phyloP scores from a whole-genome alignment of 2,797 vertebrate genomes.

The Heliangelus exortis region DNA sequence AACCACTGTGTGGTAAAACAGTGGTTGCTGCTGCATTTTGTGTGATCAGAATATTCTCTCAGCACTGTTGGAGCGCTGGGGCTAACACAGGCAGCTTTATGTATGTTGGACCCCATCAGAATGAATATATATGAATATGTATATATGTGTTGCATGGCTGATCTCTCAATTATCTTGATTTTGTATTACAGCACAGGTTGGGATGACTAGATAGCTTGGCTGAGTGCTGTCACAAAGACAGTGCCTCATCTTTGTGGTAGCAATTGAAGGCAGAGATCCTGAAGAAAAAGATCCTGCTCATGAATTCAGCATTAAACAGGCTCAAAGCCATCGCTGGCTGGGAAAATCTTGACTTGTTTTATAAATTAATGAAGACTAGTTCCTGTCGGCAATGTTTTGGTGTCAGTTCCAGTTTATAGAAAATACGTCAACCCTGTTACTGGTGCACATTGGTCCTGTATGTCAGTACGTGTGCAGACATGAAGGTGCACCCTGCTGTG shows the following conservation, averaged over 20 bases:
- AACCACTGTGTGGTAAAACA: not conserved
- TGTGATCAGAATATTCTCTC: not conserved
- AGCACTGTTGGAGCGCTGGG: not conserved
- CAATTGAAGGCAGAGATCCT: not conserved
- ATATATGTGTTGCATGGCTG: not conserved
- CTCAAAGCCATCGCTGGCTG: not conserved
- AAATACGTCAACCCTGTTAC: not conserved
- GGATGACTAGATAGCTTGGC: not conserved
- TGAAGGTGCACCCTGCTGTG: not conserved
- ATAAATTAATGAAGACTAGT: not conserved
- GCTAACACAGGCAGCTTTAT: not conserved
- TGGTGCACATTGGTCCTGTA: not conserved
- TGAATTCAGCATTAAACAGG: not conserved
- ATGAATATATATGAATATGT: not conserved
- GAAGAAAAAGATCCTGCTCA: not conserved
- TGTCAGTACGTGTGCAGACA: fast-evolving
- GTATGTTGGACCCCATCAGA: not conserved
- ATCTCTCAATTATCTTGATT: not conserved
- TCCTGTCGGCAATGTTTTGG: not conserved
- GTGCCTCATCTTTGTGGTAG: not conserved
- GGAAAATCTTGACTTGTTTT: not conserved
- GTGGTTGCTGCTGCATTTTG: not conserved
- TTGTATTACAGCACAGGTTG: not conserved
- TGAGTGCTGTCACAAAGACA: not conserved
- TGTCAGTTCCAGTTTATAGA: not conserved